These are phyloP conservation scores for Sardina pilchardus DNA, from an alignment of 2,113 vertebrate genomes.

Conservation along the genomic window DNA sequence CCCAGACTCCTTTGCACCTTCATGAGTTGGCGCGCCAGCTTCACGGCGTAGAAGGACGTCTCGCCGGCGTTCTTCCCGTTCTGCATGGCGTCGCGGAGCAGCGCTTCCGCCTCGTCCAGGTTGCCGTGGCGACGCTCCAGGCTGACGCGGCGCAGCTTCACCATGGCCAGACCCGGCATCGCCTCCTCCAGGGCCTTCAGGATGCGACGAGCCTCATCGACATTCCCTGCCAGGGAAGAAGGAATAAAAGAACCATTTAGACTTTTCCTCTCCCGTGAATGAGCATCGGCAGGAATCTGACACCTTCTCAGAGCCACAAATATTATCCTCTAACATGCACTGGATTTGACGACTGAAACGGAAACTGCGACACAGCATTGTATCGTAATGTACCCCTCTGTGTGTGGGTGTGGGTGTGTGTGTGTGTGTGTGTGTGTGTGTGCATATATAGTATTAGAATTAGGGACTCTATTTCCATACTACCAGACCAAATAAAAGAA, in stretches of 20 bases:
- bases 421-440: too few species aligned
- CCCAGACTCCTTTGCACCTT: conserved; percentile 88
- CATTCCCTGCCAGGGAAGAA: conserved; percentile 72
- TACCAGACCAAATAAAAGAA: too few species aligned
- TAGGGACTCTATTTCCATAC: too few species aligned
- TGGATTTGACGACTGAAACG: too few species aligned
- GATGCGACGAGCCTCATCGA: conserved; percentile 89
- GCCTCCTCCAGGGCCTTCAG: conserved; percentile 83
- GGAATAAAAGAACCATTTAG: not conserved
- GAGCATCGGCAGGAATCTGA: too few species aligned
- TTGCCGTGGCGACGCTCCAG: conserved; percentile 93
- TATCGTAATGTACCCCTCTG: too few species aligned
- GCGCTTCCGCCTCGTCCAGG: conserved; percentile 85
- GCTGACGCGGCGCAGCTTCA: conserved; percentile 90
- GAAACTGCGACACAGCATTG: too few species aligned
- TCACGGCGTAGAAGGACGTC: conserved; percentile 90
- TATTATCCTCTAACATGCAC: too few species aligned
- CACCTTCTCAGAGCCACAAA: too few species aligned
- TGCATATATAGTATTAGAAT: too few species aligned
- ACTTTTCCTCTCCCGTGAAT: too few species aligned
- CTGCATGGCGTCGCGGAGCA: conserved; percentile 87
- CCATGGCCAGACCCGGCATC: conserved; percentile 88
- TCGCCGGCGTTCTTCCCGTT: conserved; percentile 80
- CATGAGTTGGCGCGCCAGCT: conserved; percentile 86
- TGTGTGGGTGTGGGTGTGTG: too few species aligned